Evolutionary conservation across 1,140 invertebrate species (phyloP), one percentile per base, ranked within the genome.

Genomic region (Philopotamus ludificatus): DNA sequence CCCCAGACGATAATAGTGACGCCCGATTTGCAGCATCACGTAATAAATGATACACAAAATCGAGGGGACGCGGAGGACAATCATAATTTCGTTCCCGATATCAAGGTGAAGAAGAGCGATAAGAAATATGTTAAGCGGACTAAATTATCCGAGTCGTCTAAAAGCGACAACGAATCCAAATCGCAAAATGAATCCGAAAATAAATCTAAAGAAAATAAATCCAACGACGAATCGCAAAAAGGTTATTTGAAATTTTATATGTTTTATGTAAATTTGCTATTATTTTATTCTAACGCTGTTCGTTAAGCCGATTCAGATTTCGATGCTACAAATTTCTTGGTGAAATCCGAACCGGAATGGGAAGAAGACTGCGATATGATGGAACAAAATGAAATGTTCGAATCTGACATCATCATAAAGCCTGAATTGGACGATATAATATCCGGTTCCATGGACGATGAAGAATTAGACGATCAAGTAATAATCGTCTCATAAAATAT

Each of bases 261-360:
- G 22, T 18, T 50, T 4, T 21, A 18, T 18, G 12, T n/a, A n/a
- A n/a, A n/a, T n/a, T 50, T 18, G 18, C 12, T 50, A 18, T 50
- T 50, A 45, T 45, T 41, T 15, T 41, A 57, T 45, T 20, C 26
- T 34, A 18, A 47, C 34, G 7, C 18, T 62, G 18, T 51, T 51
- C 18, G 8, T 12, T 20, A 51, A 25, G 18, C 16, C 22, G 12
- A 25, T 25, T 3, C 18, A 47, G 67, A 69, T 44, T 26, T 47
- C 16, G 54, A 57, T 22, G 15, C 28, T 16, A 67, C 57, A 26
- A 18, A 86, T 57, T 72, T 86, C 3, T 70, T 83, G 55, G 81
- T 88, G 0, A 87, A 88, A 72, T 83, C 86, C 63, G 87, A 90
- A 71, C 88, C 88, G 15, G 85, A 88, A 68, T 86, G 88, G 83